phyloP scores from a whole-genome alignment of 2,113 vertebrate species.

The Salvelinus fontinalis region DNA sequence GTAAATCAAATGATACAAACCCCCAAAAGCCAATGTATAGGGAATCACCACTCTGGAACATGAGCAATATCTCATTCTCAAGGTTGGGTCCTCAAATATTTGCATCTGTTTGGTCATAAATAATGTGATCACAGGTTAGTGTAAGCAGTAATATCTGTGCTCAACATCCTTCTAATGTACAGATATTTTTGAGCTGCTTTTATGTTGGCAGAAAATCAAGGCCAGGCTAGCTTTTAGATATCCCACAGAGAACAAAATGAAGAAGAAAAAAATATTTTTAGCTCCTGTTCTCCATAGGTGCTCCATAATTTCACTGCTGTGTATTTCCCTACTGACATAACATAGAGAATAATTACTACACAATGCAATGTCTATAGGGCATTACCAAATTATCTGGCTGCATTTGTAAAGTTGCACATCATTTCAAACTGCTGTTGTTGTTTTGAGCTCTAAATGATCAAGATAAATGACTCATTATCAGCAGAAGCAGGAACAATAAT shows the following conservation, averaged over 20 bases:
- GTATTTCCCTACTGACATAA: slow-evolving; percentile 32
- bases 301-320: slow-evolving; percentile 22
- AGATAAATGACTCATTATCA: too few relatives aligned
- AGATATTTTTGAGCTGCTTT: slow-evolving; percentile 40
- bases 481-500: too few relatives aligned
- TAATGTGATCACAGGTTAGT: not conserved
- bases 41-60: too few relatives aligned
- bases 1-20: too few relatives aligned
- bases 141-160: not conserved
- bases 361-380: too few relatives aligned
- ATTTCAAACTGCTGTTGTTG: too few relatives aligned
- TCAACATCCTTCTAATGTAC: not conserved
- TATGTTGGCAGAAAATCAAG: slow-evolving; percentile 28
- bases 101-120: not conserved
- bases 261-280: slow-evolving; percentile 56
- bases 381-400: too few relatives aligned
- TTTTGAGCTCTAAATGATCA: too few relatives aligned
- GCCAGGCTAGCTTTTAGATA: slow-evolving; percentile 21
- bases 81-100: not conserved
- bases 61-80: too few relatives aligned
- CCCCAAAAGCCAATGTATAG: too few relatives aligned
- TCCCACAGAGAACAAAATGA: slow-evolving; percentile 37
- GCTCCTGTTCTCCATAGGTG: slow-evolving; percentile 35
- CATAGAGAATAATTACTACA: slow-evolving; percentile 30
- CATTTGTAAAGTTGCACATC: too few relatives aligned